Base-by-base conservation (phyloP, 2,797 vertebrate genomes). In the Meda fulgida region DNA sequence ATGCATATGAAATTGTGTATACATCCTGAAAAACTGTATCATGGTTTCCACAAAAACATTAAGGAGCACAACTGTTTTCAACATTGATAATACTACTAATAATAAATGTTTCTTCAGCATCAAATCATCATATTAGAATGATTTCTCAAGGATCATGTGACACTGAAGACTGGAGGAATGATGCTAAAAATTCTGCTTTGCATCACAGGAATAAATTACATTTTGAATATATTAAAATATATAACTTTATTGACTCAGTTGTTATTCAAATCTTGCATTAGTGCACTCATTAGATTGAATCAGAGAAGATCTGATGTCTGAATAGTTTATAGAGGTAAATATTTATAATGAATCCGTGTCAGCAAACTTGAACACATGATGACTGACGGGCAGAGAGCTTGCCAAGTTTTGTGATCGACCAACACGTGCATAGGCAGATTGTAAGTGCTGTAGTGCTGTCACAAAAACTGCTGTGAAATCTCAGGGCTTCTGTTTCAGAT, bases 241-340 rank as follows among this genome's bases (percentile, higher is more conserved):
- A 55, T 3, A 55, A 19, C 6, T 53, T 48, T 48, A 48, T 29
- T 19, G 16, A 10, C 16, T 48, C 14, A 26, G 23, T 26, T 46
- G n/a, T 72, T 73, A 11, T 73, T 75, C 70, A 73, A 18, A 21
- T 73, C 26, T 21, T 72, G n/a, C 40, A 48, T 31, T 34, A 75
- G 31, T 21, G 21, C 5, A 23, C 34, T 75, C 6, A 5, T 60
- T n/a, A 40, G 34, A 60, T 38, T 40, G 26, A 4, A 6, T 60
- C 51, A 60, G 75, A 40, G 34, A 58, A 40, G 53, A 40, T 60
- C 34, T 40, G 75, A n/a, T 43, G 36, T 60, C 31, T 58, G 51
- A 76, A n/a, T n/a, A 6, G n/a, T 58, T 76, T 55, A 36, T n/a
- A n/a, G 13, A 76, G 13, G 19, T 21, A 36, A 36, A 60, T 60